Evolutionary conservation across 2,888 invertebrate genomes (phyloP).

Genomic region (Stegophylla sp.): DNA sequence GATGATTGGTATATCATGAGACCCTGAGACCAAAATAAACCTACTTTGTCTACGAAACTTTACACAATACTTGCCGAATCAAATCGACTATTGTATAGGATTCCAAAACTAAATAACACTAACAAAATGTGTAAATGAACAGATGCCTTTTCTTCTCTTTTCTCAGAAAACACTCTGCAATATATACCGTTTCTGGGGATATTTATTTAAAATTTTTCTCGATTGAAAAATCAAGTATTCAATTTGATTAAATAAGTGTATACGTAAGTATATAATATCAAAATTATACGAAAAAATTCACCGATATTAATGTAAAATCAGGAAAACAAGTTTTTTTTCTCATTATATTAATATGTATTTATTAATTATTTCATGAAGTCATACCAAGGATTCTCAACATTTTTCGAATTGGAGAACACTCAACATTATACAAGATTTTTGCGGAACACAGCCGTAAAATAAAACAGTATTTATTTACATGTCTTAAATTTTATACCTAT

Average conservation of each 20-base stretch:
- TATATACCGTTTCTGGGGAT: neutral
- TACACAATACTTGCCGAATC: constrained; percentile 33
- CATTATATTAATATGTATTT: too few relatives aligned
- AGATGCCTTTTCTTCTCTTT: neutral
- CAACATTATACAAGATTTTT: too few relatives aligned
- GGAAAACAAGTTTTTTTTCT: neutral
- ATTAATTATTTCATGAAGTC: too few relatives aligned
- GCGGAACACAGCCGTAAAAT: too few relatives aligned
- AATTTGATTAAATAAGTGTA: neutral
- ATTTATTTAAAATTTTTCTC: constrained; percentile 6
- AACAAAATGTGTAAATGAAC: constrained; percentile 9
- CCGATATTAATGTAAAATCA: neutral
- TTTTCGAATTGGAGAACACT: too few relatives aligned
- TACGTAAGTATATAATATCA: too few relatives aligned
- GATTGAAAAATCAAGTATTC: neutral
- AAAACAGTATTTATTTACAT: too few relatives aligned
- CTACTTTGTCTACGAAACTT: constrained; percentile 14
- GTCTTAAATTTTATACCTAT: too few relatives aligned
- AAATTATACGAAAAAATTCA: too few relatives aligned
- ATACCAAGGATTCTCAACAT: too few relatives aligned
- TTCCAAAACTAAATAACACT: neutral
- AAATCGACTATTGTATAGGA: constrained; percentile 30
- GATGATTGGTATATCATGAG: constrained; percentile 21
- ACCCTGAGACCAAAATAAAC: constrained; percentile 11
- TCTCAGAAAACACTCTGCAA: neutral